These are phyloP conservation scores for Sceloporus undulatus DNA, from an alignment of 2,113 vertebrate species.

Conservation along the genomic window DNA sequence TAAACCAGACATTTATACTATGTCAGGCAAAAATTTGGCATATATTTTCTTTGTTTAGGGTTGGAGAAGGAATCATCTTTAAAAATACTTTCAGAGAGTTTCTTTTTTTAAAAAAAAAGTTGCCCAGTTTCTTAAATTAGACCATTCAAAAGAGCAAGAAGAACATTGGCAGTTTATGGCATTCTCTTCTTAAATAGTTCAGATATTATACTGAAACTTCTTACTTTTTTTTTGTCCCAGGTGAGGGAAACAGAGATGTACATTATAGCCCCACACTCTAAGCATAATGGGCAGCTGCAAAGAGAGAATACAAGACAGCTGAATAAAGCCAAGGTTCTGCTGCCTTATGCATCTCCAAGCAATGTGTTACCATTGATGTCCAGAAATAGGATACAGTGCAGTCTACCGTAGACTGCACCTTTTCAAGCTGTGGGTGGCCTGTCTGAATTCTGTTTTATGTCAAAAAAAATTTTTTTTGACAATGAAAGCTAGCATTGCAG, in stretches of 20 bases:
- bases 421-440: background rate
- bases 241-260: background rate
- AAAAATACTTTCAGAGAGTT: background rate
- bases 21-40: conserved; percentile 61
- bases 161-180: conserved; percentile 11
- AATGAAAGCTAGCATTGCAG: background rate
- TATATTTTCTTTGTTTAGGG: conserved; percentile 27
- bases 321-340: background rate
- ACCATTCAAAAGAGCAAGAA: conserved; percentile 39
- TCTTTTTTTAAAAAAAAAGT: background rate
- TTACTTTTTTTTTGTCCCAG: background rate
- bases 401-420: background rate
- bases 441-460: background rate
- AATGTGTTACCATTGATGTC: background rate
- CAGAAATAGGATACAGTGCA: background rate
- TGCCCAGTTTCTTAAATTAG: conserved; percentile 11
- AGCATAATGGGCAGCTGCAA: background rate
- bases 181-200: conserved; percentile 34
- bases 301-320: background rate
- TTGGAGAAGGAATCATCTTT: conserved; percentile 6
- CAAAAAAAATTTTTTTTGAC: background rate
- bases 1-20: conserved; percentile 69
- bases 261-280: background rate
- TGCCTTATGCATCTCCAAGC: background rate
- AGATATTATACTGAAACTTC: background rate